Evolutionary conservation across 2,113 vertebrate species (phyloP).

Genomic region (Oreocharis arfaki): DNA sequence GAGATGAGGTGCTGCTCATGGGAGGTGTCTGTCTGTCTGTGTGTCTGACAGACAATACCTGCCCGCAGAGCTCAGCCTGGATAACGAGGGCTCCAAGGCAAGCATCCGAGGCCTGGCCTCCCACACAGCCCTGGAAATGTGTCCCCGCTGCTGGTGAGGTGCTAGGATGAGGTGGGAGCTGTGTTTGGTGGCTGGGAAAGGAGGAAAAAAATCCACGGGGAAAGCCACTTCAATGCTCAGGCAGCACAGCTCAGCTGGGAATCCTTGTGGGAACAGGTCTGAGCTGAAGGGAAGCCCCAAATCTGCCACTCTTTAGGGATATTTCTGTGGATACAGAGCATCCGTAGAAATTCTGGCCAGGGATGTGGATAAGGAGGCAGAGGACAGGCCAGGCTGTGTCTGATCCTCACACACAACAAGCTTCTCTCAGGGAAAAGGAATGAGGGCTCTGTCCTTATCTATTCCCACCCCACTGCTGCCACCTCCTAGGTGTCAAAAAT

Average conservation of each 20-base stretch:
- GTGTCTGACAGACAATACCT: neutral
- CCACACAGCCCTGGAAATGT: neutral
- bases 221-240: fast-evolving
- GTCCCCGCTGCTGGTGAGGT: neutral
- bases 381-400: neutral
- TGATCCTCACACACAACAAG: neutral
- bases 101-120: neutral
- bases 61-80: neutral
- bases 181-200: neutral
- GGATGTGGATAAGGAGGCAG: fast-evolving
- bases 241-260: neutral
- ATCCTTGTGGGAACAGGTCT: neutral
- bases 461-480: neutral
- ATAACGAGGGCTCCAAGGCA: neutral
- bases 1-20: neutral
- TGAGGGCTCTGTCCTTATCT: fast-evolving
- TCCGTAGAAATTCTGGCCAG: no score
- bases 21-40: neutral
- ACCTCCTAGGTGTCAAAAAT: neutral
- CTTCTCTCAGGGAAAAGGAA: neutral
- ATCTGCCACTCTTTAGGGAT: neutral
- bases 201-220: neutral
- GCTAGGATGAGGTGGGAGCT: neutral
- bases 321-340: no score
- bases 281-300: neutral